Evolutionary conservation across 1,140 invertebrate genomes (phyloP), one percentile per base, ranked within the genome.

Genomic region (Zaprionus ornatus): DNA sequence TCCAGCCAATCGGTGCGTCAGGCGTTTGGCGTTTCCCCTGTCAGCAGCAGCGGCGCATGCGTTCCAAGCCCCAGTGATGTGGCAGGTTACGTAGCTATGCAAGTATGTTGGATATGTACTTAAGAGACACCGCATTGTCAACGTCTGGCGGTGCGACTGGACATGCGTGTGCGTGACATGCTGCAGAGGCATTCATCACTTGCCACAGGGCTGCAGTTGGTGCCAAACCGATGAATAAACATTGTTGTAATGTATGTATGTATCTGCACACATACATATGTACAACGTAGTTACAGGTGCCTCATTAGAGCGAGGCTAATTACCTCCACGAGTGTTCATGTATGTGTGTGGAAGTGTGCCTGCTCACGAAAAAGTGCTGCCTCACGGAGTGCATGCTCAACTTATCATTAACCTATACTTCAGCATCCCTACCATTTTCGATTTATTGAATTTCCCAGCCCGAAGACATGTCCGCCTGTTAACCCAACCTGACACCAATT

Each of bases 241-340:
- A 50, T 50, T 45, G 40, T 45, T 40, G 2, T 12, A 12, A 10
- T 40, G 35, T 48, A 79, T 17, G 45, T 37, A 60, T 54, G 29
- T 54, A 50, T 45, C 7, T 45, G 40, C 4, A 45, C 61, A 73
- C 66, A 35, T 57, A 72, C 59, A 63, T 69, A 50, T 19, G 21
- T 23, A 50, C 19, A 21, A 50, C 19, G 45, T 50, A 50, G 19
- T 80, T 78, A 77, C 57, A 56, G 74, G 72, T 74, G 63, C 70
- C 84, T 80, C 74, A 88, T 88, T 88, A 80, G 74, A 72, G 63
- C 54, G 52, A 10, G 56, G 77, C 80, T 88, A 88, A 87, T 90
- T 78, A 79, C 67, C 27, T 48, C 35, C 78, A 56, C 56, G 55
- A 57, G 15, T 29, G 29, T 56, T 60, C 35, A 67, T 42, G n/a